These are phyloP conservation scores for Agrochola lota DNA, from an alignment of 2,888 invertebrate species.

Conservation along the genomic window DNA sequence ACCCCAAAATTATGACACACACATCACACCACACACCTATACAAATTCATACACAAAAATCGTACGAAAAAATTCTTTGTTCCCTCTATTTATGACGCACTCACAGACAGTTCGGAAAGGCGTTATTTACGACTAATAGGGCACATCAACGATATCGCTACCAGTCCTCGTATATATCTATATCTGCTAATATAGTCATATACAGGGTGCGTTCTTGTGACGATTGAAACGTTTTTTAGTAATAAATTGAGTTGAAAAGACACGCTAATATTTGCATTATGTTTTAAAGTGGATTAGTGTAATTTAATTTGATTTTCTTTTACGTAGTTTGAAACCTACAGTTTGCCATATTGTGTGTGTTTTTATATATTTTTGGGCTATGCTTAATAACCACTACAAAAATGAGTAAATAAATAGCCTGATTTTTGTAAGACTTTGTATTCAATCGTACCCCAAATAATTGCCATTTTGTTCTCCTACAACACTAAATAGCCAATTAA, in stretches of 20 bases:
- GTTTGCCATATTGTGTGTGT: too few species aligned
- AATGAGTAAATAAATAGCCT: too few species aligned
- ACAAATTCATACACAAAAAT: slow-evolving; percentile 9
- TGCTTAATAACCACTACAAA: too few species aligned
- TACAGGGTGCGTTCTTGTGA: slow-evolving; percentile 43
- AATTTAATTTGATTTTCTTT: neutral
- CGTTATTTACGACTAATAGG: slow-evolving; percentile 62
- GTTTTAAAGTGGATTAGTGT: neutral
- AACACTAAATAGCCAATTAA: too few species aligned
- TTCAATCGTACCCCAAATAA: too few species aligned
- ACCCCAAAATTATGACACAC: slow-evolving; percentile 33
- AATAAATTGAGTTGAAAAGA: neutral
- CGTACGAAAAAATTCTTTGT: slow-evolving; percentile 23
- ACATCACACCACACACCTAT: neutral
- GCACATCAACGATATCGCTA: slow-evolving; percentile 65
- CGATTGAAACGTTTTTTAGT: slow-evolving; percentile 12
- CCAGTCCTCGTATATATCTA: slow-evolving; percentile 52
- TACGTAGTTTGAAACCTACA: too few species aligned
- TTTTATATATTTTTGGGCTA: too few species aligned
- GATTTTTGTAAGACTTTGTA: too few species aligned
- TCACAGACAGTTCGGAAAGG: slow-evolving; percentile 45
- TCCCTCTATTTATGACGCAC: slow-evolving; percentile 11
- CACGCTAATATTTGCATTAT: neutral
- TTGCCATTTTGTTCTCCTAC: too few species aligned
- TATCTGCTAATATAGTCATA: slow-evolving; percentile 19